Evolutionary conservation across 2,888 invertebrate genomes (phyloP).

Genomic region (Coenonympha arcania): DNA sequence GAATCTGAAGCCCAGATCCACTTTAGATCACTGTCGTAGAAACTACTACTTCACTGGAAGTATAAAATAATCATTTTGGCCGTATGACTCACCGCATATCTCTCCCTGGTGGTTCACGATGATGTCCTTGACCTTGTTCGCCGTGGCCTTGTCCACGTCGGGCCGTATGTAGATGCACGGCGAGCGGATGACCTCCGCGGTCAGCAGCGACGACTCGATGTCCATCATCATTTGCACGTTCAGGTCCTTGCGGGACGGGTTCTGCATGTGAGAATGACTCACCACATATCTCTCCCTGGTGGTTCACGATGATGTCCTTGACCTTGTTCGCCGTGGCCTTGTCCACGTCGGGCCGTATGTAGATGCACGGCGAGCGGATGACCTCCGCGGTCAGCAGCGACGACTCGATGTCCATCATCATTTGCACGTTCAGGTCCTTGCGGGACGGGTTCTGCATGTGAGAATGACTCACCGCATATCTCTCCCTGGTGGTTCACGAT

Average conservation of each 20-base stretch:
- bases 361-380: constrained; percentile 84
- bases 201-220: constrained; percentile 87
- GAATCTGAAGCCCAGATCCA: too few species aligned
- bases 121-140: constrained; percentile 88
- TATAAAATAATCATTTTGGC: too few species aligned
- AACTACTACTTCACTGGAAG: too few species aligned
- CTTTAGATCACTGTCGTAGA: too few species aligned
- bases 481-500: constrained; percentile 90
- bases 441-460: constrained; percentile 91
- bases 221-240: constrained; percentile 95
- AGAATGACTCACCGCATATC: constrained; percentile 72
- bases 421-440: constrained; percentile 92
- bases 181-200: constrained; percentile 84
- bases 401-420: constrained; percentile 93
- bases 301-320: constrained; percentile 89
- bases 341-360: constrained; percentile 88
- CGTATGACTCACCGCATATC: constrained; percentile 72
- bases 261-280: too few species aligned
- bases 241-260: constrained; percentile 91
- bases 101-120: constrained; percentile 90
- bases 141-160: constrained; percentile 87
- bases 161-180: constrained; percentile 87
- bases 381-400: constrained; percentile 86
- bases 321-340: constrained; percentile 84
- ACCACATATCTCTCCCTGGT: constrained; percentile 84